Evolutionary conservation across 1,140 invertebrate species (phyloP).

Genomic region (Radopholus similis): DNA sequence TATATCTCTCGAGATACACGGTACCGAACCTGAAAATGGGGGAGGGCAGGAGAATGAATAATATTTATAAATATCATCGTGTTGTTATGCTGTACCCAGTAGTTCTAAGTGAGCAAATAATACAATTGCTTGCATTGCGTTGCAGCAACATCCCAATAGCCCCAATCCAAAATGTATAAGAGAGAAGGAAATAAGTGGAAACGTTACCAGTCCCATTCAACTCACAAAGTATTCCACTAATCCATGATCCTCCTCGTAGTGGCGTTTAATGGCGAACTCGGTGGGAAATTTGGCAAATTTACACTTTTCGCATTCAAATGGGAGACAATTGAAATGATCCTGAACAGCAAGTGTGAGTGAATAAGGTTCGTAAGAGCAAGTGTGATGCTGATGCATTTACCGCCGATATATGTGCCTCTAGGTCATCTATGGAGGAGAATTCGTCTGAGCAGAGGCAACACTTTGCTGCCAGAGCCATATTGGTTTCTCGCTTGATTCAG

Average conservation of each 20-base stretch:
- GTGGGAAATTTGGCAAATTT: conserved; percentile 38
- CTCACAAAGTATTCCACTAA: conserved; percentile 32
- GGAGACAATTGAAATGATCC: neutral
- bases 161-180: neutral
- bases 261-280: conserved; percentile 29
- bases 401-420: conserved; percentile 32
- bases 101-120: neutral
- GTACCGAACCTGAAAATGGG: conserved; percentile 18
- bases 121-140: no score
- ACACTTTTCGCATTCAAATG: conserved; percentile 39
- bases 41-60: neutral
- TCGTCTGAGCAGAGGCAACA: conserved; percentile 14
- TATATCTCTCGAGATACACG: conserved; percentile 13
- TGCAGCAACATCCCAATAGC: no score
- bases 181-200: no score
- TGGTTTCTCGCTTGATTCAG: neutral
- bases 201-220: neutral
- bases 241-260: conserved; percentile 34
- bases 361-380: neutral
- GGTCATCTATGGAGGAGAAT: conserved; percentile 27
- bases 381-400: no score
- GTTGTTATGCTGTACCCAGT: neutral
- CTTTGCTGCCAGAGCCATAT: conserved; percentile 11
- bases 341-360: neutral
- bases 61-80: neutral